Conservation (phyloP, 2,888 invertebrate species). For the Morpho helenor region DNA sequence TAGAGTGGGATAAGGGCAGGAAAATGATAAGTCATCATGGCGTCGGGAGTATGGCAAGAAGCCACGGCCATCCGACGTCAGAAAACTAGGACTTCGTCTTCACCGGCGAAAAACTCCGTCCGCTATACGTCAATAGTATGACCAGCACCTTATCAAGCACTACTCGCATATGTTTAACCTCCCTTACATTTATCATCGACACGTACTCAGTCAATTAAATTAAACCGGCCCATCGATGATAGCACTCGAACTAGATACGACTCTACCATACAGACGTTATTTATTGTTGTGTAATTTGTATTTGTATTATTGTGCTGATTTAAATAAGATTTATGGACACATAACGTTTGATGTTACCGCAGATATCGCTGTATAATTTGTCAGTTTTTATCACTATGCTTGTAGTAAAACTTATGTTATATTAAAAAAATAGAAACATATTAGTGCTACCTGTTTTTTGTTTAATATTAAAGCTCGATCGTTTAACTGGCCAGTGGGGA, state of each 20-base stretch:
- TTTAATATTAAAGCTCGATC: too few species aligned
- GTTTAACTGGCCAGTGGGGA: too few species aligned
- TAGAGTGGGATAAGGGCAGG: too few species aligned
- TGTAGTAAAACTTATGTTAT: not conserved
- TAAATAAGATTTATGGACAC: constrained; percentile 44
- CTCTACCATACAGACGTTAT: constrained; percentile 58
- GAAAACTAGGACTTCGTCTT: too few species aligned
- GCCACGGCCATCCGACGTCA: too few species aligned
- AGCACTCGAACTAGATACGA: constrained; percentile 59
- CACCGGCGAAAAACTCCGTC: not conserved
- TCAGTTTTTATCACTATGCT: constrained; percentile 1
- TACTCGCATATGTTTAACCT: constrained; percentile 69
- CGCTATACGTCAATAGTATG: not conserved
- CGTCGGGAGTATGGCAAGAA: too few species aligned
- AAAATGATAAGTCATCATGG: too few species aligned
- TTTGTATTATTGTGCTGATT: constrained; percentile 52
- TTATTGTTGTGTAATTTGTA: constrained; percentile 63
- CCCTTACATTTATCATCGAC: constrained; percentile 71
- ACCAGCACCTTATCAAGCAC: constrained; percentile 53
- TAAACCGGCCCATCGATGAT: constrained; percentile 70
- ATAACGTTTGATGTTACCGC: constrained; percentile 38
- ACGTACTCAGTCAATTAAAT: constrained; percentile 74
- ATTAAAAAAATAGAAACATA: not conserved
- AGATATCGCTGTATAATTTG: constrained; percentile 11
- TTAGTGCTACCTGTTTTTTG: too few species aligned